Conservation (phyloP, 2,888 invertebrate species). For the Rhaphigaster nebulosa region DNA sequence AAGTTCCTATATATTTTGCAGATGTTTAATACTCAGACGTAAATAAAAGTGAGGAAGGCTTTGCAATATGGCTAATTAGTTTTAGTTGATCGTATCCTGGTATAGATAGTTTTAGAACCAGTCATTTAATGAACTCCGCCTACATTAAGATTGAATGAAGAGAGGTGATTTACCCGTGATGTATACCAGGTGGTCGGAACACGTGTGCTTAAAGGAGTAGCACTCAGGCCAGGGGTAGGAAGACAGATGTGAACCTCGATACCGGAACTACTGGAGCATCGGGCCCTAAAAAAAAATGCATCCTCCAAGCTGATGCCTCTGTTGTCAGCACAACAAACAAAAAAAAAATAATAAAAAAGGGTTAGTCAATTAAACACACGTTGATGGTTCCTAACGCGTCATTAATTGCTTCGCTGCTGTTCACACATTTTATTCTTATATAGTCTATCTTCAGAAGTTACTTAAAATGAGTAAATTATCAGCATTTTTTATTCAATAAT, state of each 20-base stretch:
- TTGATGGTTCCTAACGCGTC: conserved; percentile 8
- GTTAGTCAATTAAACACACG: conserved; percentile 28
- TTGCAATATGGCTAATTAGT: not conserved
- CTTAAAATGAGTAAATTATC: not conserved
- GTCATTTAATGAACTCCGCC: not conserved
- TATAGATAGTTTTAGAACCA: not conserved
- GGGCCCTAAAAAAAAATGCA: conserved; percentile 34
- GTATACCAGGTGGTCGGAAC: not conserved
- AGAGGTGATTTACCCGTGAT: conserved; percentile 25
- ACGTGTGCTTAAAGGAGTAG: not conserved
- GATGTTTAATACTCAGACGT: not conserved
- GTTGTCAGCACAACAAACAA: conserved; percentile 25
- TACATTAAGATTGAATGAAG: not conserved
- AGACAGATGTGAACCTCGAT: not conserved
- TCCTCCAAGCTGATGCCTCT: conserved; percentile 31
- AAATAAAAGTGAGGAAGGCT: not conserved
- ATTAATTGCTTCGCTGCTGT: not conserved
- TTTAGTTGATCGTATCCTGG: not conserved
- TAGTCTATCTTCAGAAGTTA: not conserved
- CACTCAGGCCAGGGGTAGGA: not conserved
- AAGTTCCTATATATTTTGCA: not conserved
- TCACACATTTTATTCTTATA: not conserved
- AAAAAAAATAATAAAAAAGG: not conserved
- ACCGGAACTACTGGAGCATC: conserved; percentile 37
- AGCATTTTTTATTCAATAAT: not conserved